Conservation (phyloP, 2,888 invertebrate species). For the Hemithea aestivaria region DNA sequence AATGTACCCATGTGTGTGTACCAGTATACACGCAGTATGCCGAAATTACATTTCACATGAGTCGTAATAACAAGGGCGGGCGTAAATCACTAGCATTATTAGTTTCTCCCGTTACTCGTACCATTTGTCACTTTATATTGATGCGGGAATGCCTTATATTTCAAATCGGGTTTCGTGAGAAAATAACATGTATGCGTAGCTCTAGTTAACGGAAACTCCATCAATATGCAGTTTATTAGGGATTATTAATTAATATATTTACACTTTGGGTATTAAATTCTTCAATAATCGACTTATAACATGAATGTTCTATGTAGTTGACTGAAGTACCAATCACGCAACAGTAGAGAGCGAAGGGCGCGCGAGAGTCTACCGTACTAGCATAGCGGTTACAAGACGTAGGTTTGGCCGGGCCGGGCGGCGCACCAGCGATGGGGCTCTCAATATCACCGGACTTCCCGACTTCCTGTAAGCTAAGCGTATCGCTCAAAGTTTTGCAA, state of each 20-base stretch:
- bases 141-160: conserved; percentile 45
- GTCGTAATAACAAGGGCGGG: conserved; percentile 78
- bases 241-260: too few species aligned
- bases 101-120: conserved; percentile 71
- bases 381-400: conserved; percentile 6
- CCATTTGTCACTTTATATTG: conserved; percentile 71
- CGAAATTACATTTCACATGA: conserved; percentile 79
- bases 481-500: conserved; percentile 78
- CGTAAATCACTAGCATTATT: conserved; percentile 78
- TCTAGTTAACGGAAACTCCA: too few species aligned
- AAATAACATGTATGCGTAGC: conserved; percentile 14
- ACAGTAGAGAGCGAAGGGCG: conserved; percentile 18
- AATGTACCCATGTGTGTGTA: conserved; percentile 52
- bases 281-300: too few species aligned
- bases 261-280: too few species aligned
- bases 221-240: too few species aligned
- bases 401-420: conserved; percentile 13
- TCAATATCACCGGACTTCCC: conserved; percentile 68
- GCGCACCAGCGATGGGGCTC: conserved; percentile 32
- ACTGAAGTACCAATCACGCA: too few species aligned
- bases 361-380: conserved; percentile 14
- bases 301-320: too few species aligned
- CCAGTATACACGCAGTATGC: conserved; percentile 67
- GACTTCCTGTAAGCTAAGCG: conserved; percentile 73
- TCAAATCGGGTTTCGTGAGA: conserved; percentile 17